phyloP scores from a whole-genome alignment of 2,113 vertebrate species.

The Chunga burmeisteri region DNA sequence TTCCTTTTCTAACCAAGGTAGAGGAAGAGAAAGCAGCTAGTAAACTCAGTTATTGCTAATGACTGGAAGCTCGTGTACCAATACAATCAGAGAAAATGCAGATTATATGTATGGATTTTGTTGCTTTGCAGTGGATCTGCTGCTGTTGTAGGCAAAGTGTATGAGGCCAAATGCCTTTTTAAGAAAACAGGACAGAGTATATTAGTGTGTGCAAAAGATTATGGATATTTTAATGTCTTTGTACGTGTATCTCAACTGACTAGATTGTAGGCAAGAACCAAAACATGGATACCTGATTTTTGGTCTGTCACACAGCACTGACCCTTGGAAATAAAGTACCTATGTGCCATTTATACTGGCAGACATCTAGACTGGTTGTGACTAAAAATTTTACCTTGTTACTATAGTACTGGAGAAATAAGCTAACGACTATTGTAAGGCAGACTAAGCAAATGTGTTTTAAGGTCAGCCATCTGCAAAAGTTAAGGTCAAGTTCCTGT shows the following conservation, averaged over 20 bases:
- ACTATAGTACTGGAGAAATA: background rate
- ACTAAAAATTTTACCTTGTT: background rate
- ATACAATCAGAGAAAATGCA: background rate
- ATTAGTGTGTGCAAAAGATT: rapidly evolving
- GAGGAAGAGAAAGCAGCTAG: background rate
- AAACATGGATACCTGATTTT: background rate
- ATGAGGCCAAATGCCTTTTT: background rate
- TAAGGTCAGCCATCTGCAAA: background rate
- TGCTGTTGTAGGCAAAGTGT: background rate
- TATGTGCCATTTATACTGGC: background rate
- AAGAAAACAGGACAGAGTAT: background rate
- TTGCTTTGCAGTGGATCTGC: background rate
- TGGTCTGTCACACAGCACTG: background rate
- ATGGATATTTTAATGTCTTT: background rate
- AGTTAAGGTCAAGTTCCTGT: background rate
- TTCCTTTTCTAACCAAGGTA: background rate
- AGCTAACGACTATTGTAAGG: background rate
- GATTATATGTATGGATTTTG: background rate
- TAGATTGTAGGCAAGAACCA: background rate
- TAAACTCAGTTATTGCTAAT: background rate
- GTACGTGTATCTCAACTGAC: rapidly evolving
- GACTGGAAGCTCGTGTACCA: background rate
- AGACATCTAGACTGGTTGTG: background rate
- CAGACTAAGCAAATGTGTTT: background rate
- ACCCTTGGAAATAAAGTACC: background rate